Evolutionary conservation across 2,113 vertebrate species (phyloP), one percentile per base, ranked within the genome.

Genomic region (Chelonoidis abingdonii): DNA sequence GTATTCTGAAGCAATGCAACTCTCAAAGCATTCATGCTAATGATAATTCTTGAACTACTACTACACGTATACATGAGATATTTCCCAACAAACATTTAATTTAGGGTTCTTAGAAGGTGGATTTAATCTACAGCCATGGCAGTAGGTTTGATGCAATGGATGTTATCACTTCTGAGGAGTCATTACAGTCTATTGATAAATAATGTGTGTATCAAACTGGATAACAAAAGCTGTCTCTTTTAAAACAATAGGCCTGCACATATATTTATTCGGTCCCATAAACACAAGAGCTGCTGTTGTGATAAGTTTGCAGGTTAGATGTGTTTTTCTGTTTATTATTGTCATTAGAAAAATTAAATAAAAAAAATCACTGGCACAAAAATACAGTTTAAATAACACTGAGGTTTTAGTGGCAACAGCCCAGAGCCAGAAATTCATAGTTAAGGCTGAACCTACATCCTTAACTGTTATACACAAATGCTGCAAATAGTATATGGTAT

Each of bases 1-100:
- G 96, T 84, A 22, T 96, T 47, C 93, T 95, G 95, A 96, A 97
- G 95, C 93, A 89, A 83, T 38, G 95, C 96, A 94, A 96, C 97
- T 94, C 91, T 95, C 96, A 83, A 83, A 94, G 96, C 95, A 97
- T 94, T 96, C 72, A 80, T 38, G 21, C 97, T 92, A 94, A 96
- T 85, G 93, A 93, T 93, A 50, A 0, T 47, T 89, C 94, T 44
- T 92, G 84, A 97, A 89, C 86, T 90, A 92, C 95, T 44, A 92
- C 93, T 93, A 21, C 89, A 24, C 21, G 87, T 31, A 49, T 2
- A 62, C 84, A 11, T 21, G 38, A 1, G 1, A 1, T 47, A 41
- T 93, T 75, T 93, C 87, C 25, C 93, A 86, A 92, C 83, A 65
- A 84, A 69, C 83, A 8, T 69, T 21, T n/a, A 25, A 56, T 5